Evolutionary conservation across 1,140 invertebrate species (phyloP), one percentile per base, ranked within the genome.

Genomic region (Anastatus disparis): DNA sequence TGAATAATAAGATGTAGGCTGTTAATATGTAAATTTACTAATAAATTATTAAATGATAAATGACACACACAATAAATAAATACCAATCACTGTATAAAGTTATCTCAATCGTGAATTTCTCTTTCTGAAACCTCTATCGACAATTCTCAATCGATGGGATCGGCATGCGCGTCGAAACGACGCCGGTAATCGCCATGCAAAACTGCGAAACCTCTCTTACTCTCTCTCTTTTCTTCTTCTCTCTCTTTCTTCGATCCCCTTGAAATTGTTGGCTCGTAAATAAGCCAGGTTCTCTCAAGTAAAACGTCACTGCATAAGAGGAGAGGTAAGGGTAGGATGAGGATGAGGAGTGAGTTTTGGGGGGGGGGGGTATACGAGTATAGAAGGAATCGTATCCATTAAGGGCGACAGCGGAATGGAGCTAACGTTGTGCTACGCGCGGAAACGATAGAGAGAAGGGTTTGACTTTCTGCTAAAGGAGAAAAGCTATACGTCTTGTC

Each of bases 371-470:
- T 56, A 46, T 35, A 10, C 17, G n/a, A n/a, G n/a, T n/a, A n/a
- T n/a, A 65, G 67, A 64, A 66, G 61, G 62, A 70, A 59, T 66
- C 63, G 68, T 46, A 70, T 74, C 72, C 72, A 74, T 74, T 74
- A 70, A 70, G 56, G 63, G 59, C 27, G 61, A 61, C 46, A 50
- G 67, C 35, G 63, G 63, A 61, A 70, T 69, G 31, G 46, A 73
- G 62, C 40, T 53, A 31, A 20, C 66, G n/a, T 44, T 48, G 27
- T 26, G 46, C 26, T 3, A 15, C 27, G 29, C 17, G 52, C 27
- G 13, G 13, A 46, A 70, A 58, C 46, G 58, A 68, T 58, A 63
- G 61, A 71, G 69, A 63, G 66, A 66, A 65, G 53, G 66, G 38
- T 64, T 62, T 68, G 73, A 63, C 64, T 69, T 55, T 17, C 52